Evolutionary conservation across 2,888 invertebrate genomes (phyloP).

Genomic region (Meloe dianella): DNA sequence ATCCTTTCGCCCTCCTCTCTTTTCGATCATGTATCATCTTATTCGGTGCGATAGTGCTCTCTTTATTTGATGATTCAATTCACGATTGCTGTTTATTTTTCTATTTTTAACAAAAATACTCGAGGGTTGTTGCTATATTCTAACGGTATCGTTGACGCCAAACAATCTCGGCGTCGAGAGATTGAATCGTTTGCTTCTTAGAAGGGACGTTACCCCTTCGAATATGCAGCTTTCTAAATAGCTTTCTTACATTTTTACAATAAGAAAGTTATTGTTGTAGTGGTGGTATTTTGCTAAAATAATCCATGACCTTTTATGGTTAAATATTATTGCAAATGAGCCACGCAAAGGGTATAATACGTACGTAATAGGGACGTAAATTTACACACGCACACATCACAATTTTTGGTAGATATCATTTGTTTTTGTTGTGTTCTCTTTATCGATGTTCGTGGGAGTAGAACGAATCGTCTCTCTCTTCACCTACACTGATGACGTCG

Average conservation of each 20-base stretch:
- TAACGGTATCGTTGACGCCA: slow-evolving; percentile 17
- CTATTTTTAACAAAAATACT: neutral
- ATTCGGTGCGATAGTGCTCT: neutral
- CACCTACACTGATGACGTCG: neutral
- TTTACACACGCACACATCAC: neutral
- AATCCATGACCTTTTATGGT: neutral
- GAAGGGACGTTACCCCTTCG: slow-evolving; percentile 49
- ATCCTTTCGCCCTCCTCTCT: neutral
- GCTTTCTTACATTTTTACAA: no score
- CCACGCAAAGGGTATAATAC: neutral
- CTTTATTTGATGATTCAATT: neutral
- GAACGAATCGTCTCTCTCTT: neutral
- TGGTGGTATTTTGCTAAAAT: neutral
- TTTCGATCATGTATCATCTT: neutral
- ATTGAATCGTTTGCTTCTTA: slow-evolving; percentile 42
- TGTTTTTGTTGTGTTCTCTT: no score
- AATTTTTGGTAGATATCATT: neutral
- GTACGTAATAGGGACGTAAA: neutral
- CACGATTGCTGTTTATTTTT: neutral
- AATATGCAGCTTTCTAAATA: slow-evolving; percentile 44
- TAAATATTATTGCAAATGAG: neutral
- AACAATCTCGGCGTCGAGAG: slow-evolving; percentile 38
- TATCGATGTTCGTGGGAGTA: neutral
- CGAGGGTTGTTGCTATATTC: neutral
- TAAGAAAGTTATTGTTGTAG: no score